Evolutionary conservation across 1,140 invertebrate species (phyloP), one percentile per base, ranked within the genome.

Genomic region (Macrosteles quadrilineatus): DNA sequence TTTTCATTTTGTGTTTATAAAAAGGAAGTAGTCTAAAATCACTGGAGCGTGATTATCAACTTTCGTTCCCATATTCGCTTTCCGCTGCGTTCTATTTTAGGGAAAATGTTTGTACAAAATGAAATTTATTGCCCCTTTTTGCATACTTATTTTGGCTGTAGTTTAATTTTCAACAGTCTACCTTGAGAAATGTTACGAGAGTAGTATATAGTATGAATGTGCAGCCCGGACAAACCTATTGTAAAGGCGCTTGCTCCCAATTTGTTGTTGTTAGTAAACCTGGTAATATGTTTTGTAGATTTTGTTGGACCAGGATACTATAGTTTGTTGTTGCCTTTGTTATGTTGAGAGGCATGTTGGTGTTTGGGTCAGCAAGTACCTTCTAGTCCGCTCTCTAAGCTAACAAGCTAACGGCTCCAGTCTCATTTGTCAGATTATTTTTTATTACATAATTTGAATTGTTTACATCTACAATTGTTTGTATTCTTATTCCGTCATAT

Each of bases 311-410:
- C 47, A 50, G 47, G 47, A 3, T 9, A 21, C 47, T 50, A 50
- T 21, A 50, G 6, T 50, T 50, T 50, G 47, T 50, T 50, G 47
- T 50, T 50, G 47, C 47, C 47, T n/a, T 50, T 50, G 47, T 50
- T 50, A 50, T 50, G 47, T 50, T 50, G 47, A 50, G 47, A 50
- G 47, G n/a, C 47, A 36, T 36, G 32, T 36, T 36, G 32, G 32
- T 36, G 32, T 36, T 36, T 36, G 32, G 32, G 32, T 36, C 32
- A 36, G 32, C 32, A 36, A 36, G 32, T 14, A 36, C 14, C 32
- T 14, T 4, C 32, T 36, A 6, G n/a, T n/a, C n/a, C n/a, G n/a
- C n/a, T n/a, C n/a, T n/a, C n/a, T n/a, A n/a, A n/a, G n/a, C n/a
- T n/a, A n/a, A n/a, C n/a, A n/a, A n/a, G n/a, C n/a, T n/a, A n/a